Conservation (phyloP, 2,888 invertebrate species). For the Gastrophysa polygoni region DNA sequence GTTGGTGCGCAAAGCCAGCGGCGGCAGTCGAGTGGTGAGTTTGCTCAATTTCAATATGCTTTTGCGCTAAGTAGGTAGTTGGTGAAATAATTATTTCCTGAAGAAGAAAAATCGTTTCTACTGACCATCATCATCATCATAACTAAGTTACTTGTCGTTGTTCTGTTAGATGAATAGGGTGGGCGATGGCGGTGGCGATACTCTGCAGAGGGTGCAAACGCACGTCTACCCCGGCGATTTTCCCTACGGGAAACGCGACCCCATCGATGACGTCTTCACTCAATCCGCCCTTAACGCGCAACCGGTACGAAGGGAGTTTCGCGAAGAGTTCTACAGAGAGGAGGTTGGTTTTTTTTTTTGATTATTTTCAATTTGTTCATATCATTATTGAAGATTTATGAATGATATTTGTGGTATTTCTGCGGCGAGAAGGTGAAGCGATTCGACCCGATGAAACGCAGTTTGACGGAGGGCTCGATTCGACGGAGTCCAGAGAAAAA, state of each 20-base stretch:
- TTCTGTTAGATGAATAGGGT: too few relatives aligned
- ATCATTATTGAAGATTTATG: too few relatives aligned
- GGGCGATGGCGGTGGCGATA: slow-evolving; percentile 50
- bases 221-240: slow-evolving; percentile 53
- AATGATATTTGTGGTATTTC: not conserved
- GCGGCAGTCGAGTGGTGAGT: too few relatives aligned
- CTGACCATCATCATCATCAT: too few relatives aligned
- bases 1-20: slow-evolving; percentile 76
- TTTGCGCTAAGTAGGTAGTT: too few relatives aligned
- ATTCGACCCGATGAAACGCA: slow-evolving; percentile 56
- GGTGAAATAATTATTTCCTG: too few relatives aligned
- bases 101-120: too few relatives aligned
- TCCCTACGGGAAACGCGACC: slow-evolving; percentile 44
- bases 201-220: slow-evolving; percentile 56
- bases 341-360: slow-evolving; percentile 30
- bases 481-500: slow-evolving; percentile 50
- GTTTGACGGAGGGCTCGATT: slow-evolving; percentile 55
- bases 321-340: slow-evolving; percentile 55
- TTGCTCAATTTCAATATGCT: too few relatives aligned
- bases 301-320: slow-evolving; percentile 52
- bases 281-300: slow-evolving; percentile 53
- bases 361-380: too few relatives aligned
- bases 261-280: slow-evolving; percentile 58
- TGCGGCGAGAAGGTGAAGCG: slow-evolving; percentile 39
- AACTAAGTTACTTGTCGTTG: too few relatives aligned